Evolutionary conservation across 2,888 invertebrate genomes (phyloP).

Genomic region (Amiota mariae): DNA sequence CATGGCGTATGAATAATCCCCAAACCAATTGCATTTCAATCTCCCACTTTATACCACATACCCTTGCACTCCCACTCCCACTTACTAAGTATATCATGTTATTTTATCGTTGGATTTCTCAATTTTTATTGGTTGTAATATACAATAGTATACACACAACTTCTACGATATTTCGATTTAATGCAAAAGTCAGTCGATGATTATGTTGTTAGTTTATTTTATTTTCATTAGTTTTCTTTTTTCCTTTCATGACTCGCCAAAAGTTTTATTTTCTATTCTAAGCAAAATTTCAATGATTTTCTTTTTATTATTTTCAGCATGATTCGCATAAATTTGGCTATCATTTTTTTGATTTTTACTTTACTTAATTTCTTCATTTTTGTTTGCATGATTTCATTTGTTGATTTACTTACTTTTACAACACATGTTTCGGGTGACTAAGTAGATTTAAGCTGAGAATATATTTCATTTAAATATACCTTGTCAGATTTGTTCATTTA

Average conservation of each 20-base stretch:
- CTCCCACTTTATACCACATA: neutral
- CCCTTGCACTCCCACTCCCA: neutral
- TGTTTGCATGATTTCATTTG: constrained; percentile 6
- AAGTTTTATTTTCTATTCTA: constrained; percentile 1
- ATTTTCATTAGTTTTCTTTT: constrained; percentile 24
- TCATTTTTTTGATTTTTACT: constrained; percentile 54
- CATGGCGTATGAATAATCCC: constrained; percentile 44
- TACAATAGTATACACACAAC: no score
- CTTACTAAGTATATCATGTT: neutral
- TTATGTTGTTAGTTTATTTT: constrained; percentile 30
- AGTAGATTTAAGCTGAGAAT: neutral
- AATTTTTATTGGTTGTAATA: constrained; percentile 10
- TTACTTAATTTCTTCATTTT: neutral
- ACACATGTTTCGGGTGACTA: neutral
- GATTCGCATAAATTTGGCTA: constrained; percentile 62
- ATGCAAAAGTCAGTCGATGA: constrained; percentile 23
- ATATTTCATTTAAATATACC: neutral
- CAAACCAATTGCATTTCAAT: constrained; percentile 18
- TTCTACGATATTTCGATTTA: neutral
- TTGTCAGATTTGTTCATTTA: neutral
- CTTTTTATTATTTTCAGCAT: constrained; percentile 57
- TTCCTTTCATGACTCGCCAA: constrained; percentile 40
- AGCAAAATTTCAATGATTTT: neutral
- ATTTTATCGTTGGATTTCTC: constrained; percentile 23
- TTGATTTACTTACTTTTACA: constrained; percentile 10